A percentile compares a stretch with the other conserved stretches of the same genome.
These are phyloP conservation scores for Aleiodes testaceus DNA, from an alignment of 2,888 invertebrate species.

Conservation along the genomic window DNA sequence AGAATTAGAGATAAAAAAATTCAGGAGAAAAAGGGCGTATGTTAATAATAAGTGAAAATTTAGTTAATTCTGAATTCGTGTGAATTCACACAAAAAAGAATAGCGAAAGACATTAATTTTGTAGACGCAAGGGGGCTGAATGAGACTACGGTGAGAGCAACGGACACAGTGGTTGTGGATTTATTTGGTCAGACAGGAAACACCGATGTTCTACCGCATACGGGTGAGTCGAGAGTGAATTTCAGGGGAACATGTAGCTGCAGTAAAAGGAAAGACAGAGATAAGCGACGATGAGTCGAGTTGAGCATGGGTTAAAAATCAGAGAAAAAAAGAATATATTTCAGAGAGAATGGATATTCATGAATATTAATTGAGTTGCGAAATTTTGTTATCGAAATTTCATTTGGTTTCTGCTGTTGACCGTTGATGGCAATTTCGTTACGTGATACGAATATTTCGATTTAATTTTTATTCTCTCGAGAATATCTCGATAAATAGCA, in stretches of 20 bases:
- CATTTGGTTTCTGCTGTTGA: constrained; percentile 39
- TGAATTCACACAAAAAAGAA: constrained; percentile 13
- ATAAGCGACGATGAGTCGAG: constrained; percentile 25
- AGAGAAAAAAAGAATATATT: too few relatives aligned
- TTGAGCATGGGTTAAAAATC: too few relatives aligned
- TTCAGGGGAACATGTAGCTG: constrained; percentile 27
- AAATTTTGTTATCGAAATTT: constrained; percentile 54
- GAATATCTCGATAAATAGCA: too few relatives aligned
- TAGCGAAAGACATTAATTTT: background rate
- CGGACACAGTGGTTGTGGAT: constrained; percentile 62
- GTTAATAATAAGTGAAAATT: background rate
- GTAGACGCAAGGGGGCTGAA: constrained; percentile 32
- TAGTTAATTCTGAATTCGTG: background rate
- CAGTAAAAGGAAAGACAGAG: constrained; percentile 28
- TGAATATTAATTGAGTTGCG: constrained; percentile 65
- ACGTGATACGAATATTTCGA: too few relatives aligned
- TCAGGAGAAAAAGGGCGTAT: too few relatives aligned
- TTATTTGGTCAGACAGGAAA: constrained; percentile 69
- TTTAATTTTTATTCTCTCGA: too few relatives aligned
- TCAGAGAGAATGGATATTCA: constrained; percentile 57
- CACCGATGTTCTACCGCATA: constrained; percentile 61
- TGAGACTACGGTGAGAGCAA: constrained; percentile 29
- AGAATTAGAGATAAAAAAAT: background rate
- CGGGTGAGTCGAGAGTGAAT: constrained; percentile 44
- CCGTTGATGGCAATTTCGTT: constrained; percentile 16